Percentiles rank a stretch among this genome's conserved stretches.
phyloP scores from a whole-genome alignment of 2,797 vertebrate species.

The Oreochromis mossambicus region DNA sequence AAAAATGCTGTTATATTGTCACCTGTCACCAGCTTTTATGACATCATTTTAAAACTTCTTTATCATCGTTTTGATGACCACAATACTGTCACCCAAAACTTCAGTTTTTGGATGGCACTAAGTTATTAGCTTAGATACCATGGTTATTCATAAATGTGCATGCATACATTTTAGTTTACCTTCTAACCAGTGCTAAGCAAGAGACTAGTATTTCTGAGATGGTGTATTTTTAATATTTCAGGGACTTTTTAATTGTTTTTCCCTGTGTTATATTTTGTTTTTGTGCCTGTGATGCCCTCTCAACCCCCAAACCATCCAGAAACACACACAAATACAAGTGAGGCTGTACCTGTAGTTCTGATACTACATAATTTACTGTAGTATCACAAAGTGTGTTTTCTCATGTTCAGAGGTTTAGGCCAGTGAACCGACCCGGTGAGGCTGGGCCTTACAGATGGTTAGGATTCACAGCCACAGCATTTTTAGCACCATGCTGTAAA shows the following conservation, averaged over 20 bases:
- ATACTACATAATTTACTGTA: not conserved
- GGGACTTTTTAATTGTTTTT: not conserved
- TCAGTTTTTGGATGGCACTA: not conserved
- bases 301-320: not conserved
- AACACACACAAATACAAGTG: not conserved
- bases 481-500: not conserved
- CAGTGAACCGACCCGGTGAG: not conserved
- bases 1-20: not conserved
- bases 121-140: not conserved
- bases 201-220: not conserved
- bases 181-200: not conserved
- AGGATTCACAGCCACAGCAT: not conserved
- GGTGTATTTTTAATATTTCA: not conserved
- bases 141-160: not conserved
- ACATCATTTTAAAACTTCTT: not conserved
- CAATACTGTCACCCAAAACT: not conserved
- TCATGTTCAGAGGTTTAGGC: not conserved
- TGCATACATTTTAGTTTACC: not conserved
- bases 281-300: not conserved
- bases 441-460: not conserved
- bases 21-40: not conserved
- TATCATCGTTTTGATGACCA: not conserved
- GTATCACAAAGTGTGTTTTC: not conserved
- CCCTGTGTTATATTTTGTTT: not conserved
- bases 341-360: not conserved